A percentile compares a stretch with the other conserved stretches of the same genome.
These are phyloP conservation scores for Minunthozetes semirufus DNA, from an alignment of 2,888 invertebrate species.

Conservation along the genomic window DNA sequence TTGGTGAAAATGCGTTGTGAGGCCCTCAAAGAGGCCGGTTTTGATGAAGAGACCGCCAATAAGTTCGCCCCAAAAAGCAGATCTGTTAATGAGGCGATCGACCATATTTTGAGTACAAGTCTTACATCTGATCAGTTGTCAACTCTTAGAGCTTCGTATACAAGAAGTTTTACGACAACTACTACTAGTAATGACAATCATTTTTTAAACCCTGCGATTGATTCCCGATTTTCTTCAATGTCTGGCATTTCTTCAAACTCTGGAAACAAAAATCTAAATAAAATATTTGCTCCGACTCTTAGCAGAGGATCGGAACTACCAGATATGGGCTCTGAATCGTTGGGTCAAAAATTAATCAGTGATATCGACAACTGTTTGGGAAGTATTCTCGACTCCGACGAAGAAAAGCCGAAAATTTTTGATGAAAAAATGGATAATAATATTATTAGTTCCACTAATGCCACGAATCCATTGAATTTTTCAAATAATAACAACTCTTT, in stretches of 20 bases:
- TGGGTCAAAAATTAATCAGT: conserved; percentile 26
- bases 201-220: not conserved
- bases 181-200: no score
- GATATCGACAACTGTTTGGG: conserved; percentile 30
- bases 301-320: no score
- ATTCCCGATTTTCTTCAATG: not conserved
- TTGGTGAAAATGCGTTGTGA: conserved; percentile 15
- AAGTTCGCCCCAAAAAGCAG: conserved; percentile 27
- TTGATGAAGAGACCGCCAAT: conserved; percentile 33
- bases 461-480: not conserved
- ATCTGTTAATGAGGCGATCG: conserved; percentile 33
- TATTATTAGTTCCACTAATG: not conserved
- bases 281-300: not conserved
- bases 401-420: not conserved
- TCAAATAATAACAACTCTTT: not conserved
- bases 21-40: conserved; percentile 33
- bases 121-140: conserved; percentile 24
- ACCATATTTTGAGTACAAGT: conserved; percentile 30
- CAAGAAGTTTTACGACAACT: not conserved
- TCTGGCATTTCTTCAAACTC: not conserved
- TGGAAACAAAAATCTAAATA: conserved; percentile 1
- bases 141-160: conserved; percentile 6
- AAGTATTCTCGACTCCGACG: conserved; percentile 24
- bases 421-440: conserved; percentile 15
- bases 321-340: not conserved